A percentile compares a stretch with the other conserved stretches of the same genome.
phyloP scores from a whole-genome alignment of 2,113 vertebrate species.

The Eulemur rufifrons region DNA sequence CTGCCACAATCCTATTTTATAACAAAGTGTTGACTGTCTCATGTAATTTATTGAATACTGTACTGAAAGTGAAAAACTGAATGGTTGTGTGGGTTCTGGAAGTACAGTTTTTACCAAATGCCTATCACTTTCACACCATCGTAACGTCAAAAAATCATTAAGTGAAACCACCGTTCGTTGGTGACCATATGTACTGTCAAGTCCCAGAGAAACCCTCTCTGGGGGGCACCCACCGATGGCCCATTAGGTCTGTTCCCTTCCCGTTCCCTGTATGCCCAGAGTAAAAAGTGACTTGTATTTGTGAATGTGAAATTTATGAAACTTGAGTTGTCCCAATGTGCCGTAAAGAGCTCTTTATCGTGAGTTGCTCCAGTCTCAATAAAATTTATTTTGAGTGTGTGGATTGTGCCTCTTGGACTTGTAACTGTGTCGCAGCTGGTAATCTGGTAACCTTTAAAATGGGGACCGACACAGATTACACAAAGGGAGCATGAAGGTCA shows the following conservation, averaged over 20 bases:
- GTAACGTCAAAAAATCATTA: neutral
- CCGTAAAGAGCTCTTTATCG: neutral
- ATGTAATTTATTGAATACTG: neutral
- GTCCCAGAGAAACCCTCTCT: neutral
- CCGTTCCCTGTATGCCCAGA: neutral
- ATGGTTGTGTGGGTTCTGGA: neutral
- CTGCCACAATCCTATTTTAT: neutral
- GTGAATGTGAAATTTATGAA: slow-evolving; percentile 7
- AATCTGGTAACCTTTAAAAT: neutral
- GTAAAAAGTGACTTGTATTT: slow-evolving; percentile 19
- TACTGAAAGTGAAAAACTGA: neutral
- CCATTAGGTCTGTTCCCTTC: neutral
- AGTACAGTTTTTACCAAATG: neutral
- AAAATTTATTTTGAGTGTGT: slow-evolving; percentile 34
- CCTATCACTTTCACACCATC: neutral
- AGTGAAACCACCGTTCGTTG: neutral
- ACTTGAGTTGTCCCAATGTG: neutral
- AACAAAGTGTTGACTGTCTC: neutral
- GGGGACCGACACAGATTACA: neutral
- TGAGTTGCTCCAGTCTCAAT: slow-evolving; percentile 31
- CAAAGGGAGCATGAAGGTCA: neutral
- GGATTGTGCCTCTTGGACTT: neutral
- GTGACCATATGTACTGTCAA: neutral
- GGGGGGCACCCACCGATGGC: neutral
- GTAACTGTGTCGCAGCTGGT: neutral